Evolutionary conservation across 2,797 vertebrate genomes (phyloP).

Genomic region (Gobionotothen gibberifrons): DNA sequence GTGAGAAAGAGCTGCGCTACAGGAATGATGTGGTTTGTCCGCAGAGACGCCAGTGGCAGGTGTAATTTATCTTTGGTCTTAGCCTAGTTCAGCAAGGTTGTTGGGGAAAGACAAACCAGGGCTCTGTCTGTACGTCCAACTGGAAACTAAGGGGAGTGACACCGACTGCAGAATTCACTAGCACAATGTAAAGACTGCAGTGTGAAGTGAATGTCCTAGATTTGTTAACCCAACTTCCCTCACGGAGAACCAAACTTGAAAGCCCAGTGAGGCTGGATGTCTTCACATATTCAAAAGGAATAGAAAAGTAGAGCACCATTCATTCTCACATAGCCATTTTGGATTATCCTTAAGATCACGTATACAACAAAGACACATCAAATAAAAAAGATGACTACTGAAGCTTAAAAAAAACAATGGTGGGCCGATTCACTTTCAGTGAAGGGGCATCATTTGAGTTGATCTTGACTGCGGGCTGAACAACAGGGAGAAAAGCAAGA

Average conservation of each 20-base stretch:
- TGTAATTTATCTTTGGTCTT: conserved; percentile 78
- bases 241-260: conserved; percentile 5
- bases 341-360: background rate
- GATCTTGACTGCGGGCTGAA: conserved; percentile 50
- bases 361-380: background rate
- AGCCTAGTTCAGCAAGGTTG: conserved; percentile 63
- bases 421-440: conserved; percentile 23
- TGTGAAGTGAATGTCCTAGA: conserved; percentile 25
- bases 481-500: conserved; percentile 55
- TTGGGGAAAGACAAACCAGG: conserved; percentile 61
- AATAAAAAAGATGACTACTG: conserved; percentile 24
- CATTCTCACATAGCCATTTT: background rate
- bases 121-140: conserved; percentile 45
- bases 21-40: conserved; percentile 56
- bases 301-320: background rate
- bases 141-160: conserved; percentile 28
- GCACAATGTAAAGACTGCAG: conserved; percentile 22
- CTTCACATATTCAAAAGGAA: conserved; percentile 10
- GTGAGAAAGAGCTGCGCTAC: conserved; percentile 29
- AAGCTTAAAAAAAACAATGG: conserved; percentile 41
- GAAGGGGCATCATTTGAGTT: conserved; percentile 40
- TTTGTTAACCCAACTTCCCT: conserved; percentile 33
- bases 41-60: conserved; percentile 70
- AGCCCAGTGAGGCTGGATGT: conserved; percentile 1
- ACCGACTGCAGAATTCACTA: conserved; percentile 14